Conservation (phyloP, 2,797 vertebrate species). For the Enteromius viviparus region DNA sequence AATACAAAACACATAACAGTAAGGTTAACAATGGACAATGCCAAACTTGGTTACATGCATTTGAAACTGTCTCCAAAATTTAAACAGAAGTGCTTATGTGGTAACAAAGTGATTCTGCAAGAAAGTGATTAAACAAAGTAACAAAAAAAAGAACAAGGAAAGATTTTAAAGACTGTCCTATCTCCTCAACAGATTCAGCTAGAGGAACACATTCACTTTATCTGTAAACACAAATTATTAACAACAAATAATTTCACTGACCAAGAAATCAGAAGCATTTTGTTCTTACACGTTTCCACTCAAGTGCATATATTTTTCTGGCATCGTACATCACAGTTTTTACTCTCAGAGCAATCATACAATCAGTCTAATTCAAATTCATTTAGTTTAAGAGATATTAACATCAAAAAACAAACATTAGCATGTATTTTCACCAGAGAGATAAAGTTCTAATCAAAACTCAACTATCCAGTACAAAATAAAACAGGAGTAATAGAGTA, state of each 20-base stretch:
- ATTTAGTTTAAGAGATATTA: background rate
- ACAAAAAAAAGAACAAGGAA: no score
- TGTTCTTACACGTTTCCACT: background rate
- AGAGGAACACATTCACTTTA: background rate
- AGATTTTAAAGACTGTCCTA: background rate
- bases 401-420: background rate
- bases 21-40: background rate
- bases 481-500: background rate
- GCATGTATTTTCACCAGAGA: background rate
- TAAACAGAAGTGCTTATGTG: background rate
- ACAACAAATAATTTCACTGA: background rate
- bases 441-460: background rate
- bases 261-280: background rate
- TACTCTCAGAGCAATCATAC: background rate
- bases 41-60: conserved; percentile 8
- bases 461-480: background rate
- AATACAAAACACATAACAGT: background rate
- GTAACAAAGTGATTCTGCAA: background rate
- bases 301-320: conserved; percentile 18
- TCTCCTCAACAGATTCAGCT: background rate
- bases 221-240: background rate
- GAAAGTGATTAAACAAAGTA: background rate
- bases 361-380: background rate
- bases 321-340: background rate
- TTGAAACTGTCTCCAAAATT: background rate